Base-by-base conservation (phyloP, 2,113 vertebrate species). In the Elaphurus davidianus region DNA sequence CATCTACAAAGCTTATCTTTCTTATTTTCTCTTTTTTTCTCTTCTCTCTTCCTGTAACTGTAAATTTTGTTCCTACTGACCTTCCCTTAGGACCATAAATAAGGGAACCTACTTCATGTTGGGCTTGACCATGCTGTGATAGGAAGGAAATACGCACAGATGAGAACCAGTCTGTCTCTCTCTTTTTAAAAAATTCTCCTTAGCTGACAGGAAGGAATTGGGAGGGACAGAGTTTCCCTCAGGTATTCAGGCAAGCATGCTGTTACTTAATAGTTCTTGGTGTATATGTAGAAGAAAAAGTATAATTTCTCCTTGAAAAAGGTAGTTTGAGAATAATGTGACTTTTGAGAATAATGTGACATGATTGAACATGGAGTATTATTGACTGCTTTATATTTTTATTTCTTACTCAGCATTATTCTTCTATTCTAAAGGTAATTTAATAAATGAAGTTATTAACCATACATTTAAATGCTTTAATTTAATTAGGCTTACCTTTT, bases 201-300 rank as follows among this genome's bases (percentile, higher is more conserved):
- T 86, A 59, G 83, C 57, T 94, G 43, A 96, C 96, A 96, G 97
- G 98, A 98, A 98, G 95, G 97, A 98, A 98, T 95, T 97, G 97
- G 97, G 94, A 98, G 96, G 89, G 85, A 81, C 96, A 94, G 96
- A 92, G 93, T 96, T 97, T 98, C 87, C 95, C 95, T 97, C 92
- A 92, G 82, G 78, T 98, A 85, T 95, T 97, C 40, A 93, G 83
- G 55, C 76, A 97, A 96, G 43, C 17, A 14, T 89, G 28, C 84
- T 88, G 3, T 86, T 97, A 64, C 74, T 91, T 96, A 92, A 74
- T 57, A 17, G 17, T 96, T 87, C 79, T 92, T 94, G 87, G 28
- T 88, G 21, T 92, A 8, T 76, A 33, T 81, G 76, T 95, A 71
- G 92, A 88, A 86, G 33, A 91, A 33, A 83, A 81, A 84, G 33